phyloP scores from a whole-genome alignment of 2,888 invertebrate species.

The Dysmachus trigonus region DNA sequence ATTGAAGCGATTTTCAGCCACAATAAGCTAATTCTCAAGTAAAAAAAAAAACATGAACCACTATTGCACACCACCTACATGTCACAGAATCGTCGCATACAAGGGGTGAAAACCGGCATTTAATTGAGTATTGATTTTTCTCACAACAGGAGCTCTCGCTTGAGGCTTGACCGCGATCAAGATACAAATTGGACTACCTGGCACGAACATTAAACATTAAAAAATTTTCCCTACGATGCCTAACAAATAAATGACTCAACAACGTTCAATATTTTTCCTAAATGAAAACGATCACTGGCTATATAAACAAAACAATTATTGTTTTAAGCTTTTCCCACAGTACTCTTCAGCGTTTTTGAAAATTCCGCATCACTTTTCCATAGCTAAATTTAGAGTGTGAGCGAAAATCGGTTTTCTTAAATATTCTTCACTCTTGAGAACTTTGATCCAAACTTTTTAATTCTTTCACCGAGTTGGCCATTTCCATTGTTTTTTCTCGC shows the following conservation, averaged over 20 bases:
- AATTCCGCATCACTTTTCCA: conserved; percentile 17
- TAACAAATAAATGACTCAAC: conserved; percentile 17
- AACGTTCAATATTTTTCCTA: conserved; percentile 23
- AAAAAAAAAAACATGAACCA: conserved; percentile 14
- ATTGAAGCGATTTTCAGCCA: background rate
- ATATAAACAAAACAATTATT: conserved; percentile 26
- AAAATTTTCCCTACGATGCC: background rate
- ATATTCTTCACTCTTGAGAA: conserved; percentile 1
- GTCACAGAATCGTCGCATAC: background rate
- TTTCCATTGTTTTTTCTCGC: background rate
- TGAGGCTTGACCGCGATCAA: background rate
- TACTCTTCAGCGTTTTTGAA: conserved; percentile 1
- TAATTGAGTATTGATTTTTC: conserved; percentile 40
- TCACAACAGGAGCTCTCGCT: conserved; percentile 12
- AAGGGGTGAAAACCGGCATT: conserved; percentile 40
- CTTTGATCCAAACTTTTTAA: background rate
- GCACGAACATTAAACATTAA: background rate
- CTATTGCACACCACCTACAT: background rate
- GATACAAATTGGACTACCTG: background rate
- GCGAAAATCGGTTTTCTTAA: background rate
- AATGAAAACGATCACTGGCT: conserved; percentile 19
- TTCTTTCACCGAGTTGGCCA: background rate
- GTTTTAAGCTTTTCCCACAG: background rate
- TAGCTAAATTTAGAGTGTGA: conserved; percentile 29
- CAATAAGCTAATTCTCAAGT: background rate